Evolutionary conservation across 2,888 invertebrate species (phyloP).

Genomic region (Plutella xylostella): DNA sequence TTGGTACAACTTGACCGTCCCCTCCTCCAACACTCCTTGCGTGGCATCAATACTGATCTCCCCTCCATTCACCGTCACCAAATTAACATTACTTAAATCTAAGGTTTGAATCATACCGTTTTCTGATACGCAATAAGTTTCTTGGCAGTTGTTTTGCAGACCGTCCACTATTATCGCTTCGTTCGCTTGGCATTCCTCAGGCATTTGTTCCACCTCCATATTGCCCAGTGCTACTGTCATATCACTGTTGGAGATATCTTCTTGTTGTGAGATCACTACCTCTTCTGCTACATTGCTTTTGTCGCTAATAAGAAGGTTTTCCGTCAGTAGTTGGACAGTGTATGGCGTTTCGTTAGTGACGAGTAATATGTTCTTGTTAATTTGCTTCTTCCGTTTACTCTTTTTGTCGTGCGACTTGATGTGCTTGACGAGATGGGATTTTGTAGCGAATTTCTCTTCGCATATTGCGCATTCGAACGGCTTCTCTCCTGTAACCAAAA

Average conservation of each 20-base stretch:
- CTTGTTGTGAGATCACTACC: not conserved
- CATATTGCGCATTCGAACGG: conserved; percentile 50
- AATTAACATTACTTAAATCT: conserved; percentile 28
- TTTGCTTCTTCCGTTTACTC: conserved; percentile 21
- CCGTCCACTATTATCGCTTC: conserved; percentile 36
- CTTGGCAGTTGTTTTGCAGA: conserved; percentile 18
- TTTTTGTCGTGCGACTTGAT: conserved; percentile 32
- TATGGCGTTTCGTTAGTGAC: conserved; percentile 1
- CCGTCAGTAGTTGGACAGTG: not conserved
- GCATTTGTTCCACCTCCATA: no score
- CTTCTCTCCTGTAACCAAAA: conserved; percentile 41
- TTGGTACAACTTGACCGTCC: conserved; percentile 37
- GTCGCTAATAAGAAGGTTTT: not conserved
- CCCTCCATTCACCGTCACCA: conserved; percentile 38
- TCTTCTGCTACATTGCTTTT: conserved; percentile 12
- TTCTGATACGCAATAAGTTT: conserved; percentile 9
- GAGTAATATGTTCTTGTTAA: conserved; percentile 3
- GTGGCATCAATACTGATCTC: conserved; percentile 32
- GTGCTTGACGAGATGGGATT: conserved; percentile 42
- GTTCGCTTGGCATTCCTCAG: conserved; percentile 19
- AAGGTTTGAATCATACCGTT: not conserved
- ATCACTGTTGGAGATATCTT: not conserved
- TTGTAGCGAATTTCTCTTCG: conserved; percentile 36
- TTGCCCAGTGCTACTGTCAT: conserved; percentile 6
- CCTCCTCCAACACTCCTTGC: conserved; percentile 28